Percentiles rank a stretch among this genome's conserved stretches.
Conservation (phyloP, 2,888 invertebrate species). For the Archips xylosteana region DNA sequence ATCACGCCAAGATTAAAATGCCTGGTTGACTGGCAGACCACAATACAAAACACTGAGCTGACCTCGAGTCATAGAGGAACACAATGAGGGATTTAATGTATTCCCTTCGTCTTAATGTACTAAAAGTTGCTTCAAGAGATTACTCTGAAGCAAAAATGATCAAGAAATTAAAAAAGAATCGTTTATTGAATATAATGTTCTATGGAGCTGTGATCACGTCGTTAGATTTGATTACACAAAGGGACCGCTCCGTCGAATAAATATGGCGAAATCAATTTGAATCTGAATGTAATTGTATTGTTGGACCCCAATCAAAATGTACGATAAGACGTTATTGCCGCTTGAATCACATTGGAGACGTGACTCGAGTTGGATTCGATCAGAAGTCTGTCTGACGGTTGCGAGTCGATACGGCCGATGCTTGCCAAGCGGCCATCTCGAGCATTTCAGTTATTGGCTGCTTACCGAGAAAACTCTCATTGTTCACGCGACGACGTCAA, state of each 20-base stretch:
- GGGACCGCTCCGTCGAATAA: not conserved
- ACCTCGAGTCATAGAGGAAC: too few relatives aligned
- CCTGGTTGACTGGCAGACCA: too few relatives aligned
- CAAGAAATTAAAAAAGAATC: too few relatives aligned
- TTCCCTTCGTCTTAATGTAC: too few relatives aligned
- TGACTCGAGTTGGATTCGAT: not conserved
- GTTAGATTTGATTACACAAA: not conserved
- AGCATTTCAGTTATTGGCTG: slow-evolving; percentile 1
- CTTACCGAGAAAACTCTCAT: not conserved
- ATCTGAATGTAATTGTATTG: slow-evolving; percentile 23
- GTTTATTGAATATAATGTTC: too few relatives aligned
- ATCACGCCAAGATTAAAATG: too few relatives aligned
- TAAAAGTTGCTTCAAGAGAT: too few relatives aligned
- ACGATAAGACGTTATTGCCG: slow-evolving; percentile 19
- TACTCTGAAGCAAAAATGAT: too few relatives aligned
- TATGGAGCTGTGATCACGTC: too few relatives aligned
- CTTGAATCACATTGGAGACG: slow-evolving; percentile 1
- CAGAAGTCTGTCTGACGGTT: not conserved
- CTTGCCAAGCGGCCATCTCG: not conserved
- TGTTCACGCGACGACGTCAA: not conserved
- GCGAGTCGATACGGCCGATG: not conserved
- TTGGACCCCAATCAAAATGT: slow-evolving; percentile 19
- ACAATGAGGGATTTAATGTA: too few relatives aligned
- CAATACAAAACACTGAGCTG: too few relatives aligned
- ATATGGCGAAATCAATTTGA: slow-evolving; percentile 5